These are phyloP conservation scores for Megalonaias nervosa DNA, from an alignment of 1,140 invertebrate genomes.

Conservation along the genomic window DNA sequence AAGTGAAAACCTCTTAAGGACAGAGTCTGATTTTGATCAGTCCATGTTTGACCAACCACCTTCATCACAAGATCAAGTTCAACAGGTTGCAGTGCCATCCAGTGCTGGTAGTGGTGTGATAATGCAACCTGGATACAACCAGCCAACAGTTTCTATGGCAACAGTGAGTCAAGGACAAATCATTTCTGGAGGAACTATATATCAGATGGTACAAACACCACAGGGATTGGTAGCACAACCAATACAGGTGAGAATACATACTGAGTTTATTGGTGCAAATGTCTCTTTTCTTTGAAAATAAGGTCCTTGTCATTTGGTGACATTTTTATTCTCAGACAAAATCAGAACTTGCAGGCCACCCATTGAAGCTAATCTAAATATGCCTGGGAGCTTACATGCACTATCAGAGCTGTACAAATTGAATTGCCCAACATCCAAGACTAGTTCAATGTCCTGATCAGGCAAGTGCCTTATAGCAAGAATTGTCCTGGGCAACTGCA, in stretches of 20 bases:
- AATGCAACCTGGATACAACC: constrained; percentile 52
- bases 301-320: too few species aligned
- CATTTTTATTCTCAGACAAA: too few species aligned
- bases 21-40: constrained; percentile 54
- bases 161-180: constrained; percentile 69
- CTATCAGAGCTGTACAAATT: too few species aligned
- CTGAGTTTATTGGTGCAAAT: neutral
- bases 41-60: constrained; percentile 45
- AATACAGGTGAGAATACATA: constrained; percentile 68
- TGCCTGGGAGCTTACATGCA: too few species aligned
- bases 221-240: constrained; percentile 75
- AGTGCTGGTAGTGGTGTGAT: constrained; percentile 59
- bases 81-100: constrained; percentile 11
- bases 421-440: too few species aligned
- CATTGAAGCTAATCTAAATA: too few species aligned
- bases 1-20: constrained; percentile 64
- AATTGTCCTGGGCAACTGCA: too few species aligned
- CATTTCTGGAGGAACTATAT: constrained; percentile 71
- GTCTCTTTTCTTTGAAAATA: too few species aligned
- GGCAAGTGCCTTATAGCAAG: too few species aligned
- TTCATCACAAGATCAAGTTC: constrained; percentile 37
- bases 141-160: constrained; percentile 64
- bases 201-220: constrained; percentile 74
- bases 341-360: too few species aligned
- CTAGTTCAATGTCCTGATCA: too few species aligned